phyloP scores from a whole-genome alignment of 2,888 invertebrate genomes.

The Cepaea hortensis region DNA sequence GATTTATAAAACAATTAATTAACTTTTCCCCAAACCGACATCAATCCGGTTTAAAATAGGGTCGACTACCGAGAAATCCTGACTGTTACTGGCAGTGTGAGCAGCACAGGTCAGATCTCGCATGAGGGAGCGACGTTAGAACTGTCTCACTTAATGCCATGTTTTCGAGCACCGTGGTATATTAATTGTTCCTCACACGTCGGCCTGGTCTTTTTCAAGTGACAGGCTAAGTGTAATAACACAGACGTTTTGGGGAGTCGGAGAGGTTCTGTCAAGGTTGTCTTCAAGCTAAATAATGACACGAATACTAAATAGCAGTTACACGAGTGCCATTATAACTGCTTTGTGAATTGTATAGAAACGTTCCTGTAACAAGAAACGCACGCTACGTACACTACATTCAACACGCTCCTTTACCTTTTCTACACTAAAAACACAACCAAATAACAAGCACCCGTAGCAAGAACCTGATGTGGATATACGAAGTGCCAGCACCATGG shows the following conservation, averaged over 20 bases:
- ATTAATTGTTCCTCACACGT: neutral
- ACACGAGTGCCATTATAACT: no score
- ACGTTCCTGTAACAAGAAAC: no score
- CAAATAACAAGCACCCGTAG: no score
- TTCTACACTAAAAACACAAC: no score
- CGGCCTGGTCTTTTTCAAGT: neutral
- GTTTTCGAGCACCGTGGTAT: neutral
- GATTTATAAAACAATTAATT: constrained; percentile 31
- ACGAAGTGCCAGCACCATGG: no score
- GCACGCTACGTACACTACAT: no score
- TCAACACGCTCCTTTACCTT: no score
- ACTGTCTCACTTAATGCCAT: neutral
- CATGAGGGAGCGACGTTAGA: neutral
- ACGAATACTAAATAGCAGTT: no score
- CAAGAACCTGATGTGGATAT: no score
- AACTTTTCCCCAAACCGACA: constrained; percentile 23
- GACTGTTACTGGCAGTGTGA: neutral
- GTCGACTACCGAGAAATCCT: neutral
- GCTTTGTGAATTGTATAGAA: no score
- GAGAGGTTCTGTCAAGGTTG: no score
- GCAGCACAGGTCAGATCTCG: neutral
- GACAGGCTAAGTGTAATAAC: neutral
- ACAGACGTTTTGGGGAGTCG: neutral
- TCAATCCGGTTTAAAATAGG: constrained; percentile 20
- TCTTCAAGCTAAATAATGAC: no score